Percentiles rank a stretch among this genome's conserved stretches.
Conservation (phyloP, 30 jellyfish, hydroid and myxozoan species). For the Cassiopea xamachana region DNA sequence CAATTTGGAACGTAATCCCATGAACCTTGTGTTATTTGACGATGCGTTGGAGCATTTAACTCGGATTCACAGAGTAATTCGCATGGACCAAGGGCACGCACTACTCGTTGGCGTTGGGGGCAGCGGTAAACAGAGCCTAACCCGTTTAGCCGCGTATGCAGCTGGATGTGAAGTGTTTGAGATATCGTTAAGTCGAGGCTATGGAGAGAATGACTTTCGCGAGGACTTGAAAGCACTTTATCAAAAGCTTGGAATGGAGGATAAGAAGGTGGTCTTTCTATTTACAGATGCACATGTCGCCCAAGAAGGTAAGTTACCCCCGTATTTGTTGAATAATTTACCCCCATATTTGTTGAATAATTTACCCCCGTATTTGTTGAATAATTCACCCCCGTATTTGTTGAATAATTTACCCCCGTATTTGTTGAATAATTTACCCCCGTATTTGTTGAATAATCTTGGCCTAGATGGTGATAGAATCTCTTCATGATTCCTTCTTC, state of each 20-base stretch:
- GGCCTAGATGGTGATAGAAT: too few species aligned
- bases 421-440: too few species aligned
- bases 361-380: too few species aligned
- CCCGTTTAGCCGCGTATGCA: conserved; percentile 98
- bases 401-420: too few species aligned
- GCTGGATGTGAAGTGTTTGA: conserved; percentile 98
- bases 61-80: conserved; percentile 95
- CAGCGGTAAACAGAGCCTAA: conserved; percentile 95
- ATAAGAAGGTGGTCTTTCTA: conserved; percentile 91
- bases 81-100: conserved; percentile 99
- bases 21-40: conserved; percentile 95
- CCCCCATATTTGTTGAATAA: too few species aligned
- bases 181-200: conserved; percentile 91
- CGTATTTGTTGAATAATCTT: too few species aligned
- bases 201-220: conserved; percentile 90
- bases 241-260: conserved; percentile 89
- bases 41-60: conserved; percentile 99
- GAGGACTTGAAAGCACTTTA: conserved; percentile 88
- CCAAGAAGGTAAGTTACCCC: conserved; percentile 82
- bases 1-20: conserved; percentile 78
- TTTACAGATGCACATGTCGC: conserved; percentile 98
- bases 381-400: too few species aligned
- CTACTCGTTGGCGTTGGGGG: conserved; percentile 99
- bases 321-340: too few species aligned
- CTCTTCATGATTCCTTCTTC: too few species aligned